These are phyloP conservation scores for Celastrina argiolus DNA, from an alignment of 2,888 invertebrate species.

Conservation along the genomic window DNA sequence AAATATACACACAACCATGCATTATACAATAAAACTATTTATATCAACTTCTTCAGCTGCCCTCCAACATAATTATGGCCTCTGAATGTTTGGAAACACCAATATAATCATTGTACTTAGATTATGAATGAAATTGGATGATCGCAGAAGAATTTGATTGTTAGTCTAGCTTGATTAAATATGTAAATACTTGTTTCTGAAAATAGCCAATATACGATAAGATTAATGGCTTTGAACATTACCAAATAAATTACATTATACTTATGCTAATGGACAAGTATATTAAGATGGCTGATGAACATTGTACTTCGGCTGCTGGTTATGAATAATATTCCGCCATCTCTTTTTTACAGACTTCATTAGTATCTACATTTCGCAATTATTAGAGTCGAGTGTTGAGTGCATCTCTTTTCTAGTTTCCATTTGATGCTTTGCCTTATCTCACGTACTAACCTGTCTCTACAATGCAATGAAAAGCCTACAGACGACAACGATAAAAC, in stretches of 20 bases:
- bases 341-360: too few species aligned
- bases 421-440: too few species aligned
- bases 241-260: conserved; percentile 34
- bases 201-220: conserved; percentile 31
- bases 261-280: conserved; percentile 35
- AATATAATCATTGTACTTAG: not conserved
- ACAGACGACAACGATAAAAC: too few species aligned
- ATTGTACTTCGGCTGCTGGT: too few species aligned
- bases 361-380: too few species aligned
- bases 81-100: not conserved
- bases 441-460: too few species aligned
- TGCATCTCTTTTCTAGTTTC: too few species aligned
- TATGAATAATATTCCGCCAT: too few species aligned
- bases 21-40: conserved; percentile 15
- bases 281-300: conserved; percentile 25
- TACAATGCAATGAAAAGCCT: too few species aligned
- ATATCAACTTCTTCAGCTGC: conserved; percentile 21
- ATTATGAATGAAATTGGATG: not conserved
- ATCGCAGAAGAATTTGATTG: not conserved
- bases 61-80: not conserved
- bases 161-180: conserved; percentile 39
- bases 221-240: conserved; percentile 28
- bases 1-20: conserved; percentile 21
- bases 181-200: conserved; percentile 30
- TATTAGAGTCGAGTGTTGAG: too few species aligned